A percentile compares a stretch with the other conserved stretches of the same genome.
Conservation (phyloP, 92 coral and sea anemone species). For the Isaurus tuberculatus region DNA sequence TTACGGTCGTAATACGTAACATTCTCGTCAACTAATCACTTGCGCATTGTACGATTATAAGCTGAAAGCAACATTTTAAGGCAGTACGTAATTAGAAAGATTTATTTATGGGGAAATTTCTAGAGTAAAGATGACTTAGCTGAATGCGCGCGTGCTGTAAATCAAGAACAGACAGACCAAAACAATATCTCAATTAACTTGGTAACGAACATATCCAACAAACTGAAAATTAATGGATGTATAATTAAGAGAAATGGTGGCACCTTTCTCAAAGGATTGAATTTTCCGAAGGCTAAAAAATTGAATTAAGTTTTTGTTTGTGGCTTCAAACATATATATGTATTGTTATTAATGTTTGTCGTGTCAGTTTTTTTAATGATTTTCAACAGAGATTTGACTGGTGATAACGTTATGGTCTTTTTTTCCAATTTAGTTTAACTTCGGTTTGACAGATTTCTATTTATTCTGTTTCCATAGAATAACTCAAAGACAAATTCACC, state of each 20-base stretch:
- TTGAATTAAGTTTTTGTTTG: background rate
- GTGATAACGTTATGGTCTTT: background rate
- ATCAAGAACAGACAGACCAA: background rate
- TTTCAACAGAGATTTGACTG: background rate
- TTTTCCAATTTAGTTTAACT: background rate
- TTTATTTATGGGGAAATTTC: background rate
- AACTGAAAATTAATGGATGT: slow-evolving; percentile 28
- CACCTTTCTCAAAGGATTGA: background rate
- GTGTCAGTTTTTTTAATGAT: background rate
- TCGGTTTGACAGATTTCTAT: background rate
- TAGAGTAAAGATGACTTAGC: background rate
- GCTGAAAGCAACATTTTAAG: background rate
- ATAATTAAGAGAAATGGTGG: background rate
- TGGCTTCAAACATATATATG: slow-evolving; percentile 15
- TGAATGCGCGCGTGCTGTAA: background rate
- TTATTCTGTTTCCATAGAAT: slow-evolving; percentile 17
- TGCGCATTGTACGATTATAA: background rate
- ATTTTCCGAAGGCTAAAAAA: background rate
- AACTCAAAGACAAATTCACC: background rate
- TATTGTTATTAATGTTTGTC: slow-evolving; percentile 13
- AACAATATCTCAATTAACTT: slow-evolving; percentile 1
- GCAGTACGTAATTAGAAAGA: slow-evolving; percentile 5
- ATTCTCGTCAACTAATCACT: background rate
- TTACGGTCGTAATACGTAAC: background rate
- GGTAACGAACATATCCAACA: background rate